Conservation (phyloP, 2,797 vertebrate genomes). For the Cryptoprocta ferox region DNA sequence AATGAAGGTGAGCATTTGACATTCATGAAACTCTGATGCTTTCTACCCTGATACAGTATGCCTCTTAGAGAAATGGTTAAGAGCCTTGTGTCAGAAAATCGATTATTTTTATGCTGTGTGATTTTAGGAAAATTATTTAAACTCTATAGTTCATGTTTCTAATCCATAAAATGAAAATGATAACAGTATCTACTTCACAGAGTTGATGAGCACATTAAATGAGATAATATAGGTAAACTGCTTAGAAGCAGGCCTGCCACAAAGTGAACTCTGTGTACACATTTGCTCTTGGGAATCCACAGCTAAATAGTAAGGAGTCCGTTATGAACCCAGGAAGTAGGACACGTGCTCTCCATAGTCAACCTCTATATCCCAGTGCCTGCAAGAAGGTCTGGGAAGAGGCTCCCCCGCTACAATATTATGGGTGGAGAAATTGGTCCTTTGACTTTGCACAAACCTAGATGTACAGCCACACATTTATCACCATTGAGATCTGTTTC, state of each 20-base stretch:
- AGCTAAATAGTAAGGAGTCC: neutral
- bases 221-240: neutral
- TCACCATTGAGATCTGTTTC: slow-evolving; percentile 22
- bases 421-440: neutral
- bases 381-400: neutral
- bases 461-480: neutral
- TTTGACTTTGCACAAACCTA: neutral
- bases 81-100: neutral
- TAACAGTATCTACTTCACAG: neutral
- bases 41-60: neutral
- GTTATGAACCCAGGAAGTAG: neutral
- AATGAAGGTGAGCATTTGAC: neutral
- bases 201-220: neutral
- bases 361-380: neutral
- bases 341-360: neutral
- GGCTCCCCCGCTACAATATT: neutral
- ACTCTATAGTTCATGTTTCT: neutral
- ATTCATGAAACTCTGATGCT: neutral
- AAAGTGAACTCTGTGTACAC: neutral
- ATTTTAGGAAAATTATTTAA: neutral
- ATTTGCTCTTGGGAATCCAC: neutral
- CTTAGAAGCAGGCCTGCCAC: neutral
- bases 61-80: neutral
- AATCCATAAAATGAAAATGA: neutral
- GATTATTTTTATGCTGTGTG: neutral